Conservation (phyloP, 2,797 vertebrate genomes). For the Leptodactylus fallax region DNA sequence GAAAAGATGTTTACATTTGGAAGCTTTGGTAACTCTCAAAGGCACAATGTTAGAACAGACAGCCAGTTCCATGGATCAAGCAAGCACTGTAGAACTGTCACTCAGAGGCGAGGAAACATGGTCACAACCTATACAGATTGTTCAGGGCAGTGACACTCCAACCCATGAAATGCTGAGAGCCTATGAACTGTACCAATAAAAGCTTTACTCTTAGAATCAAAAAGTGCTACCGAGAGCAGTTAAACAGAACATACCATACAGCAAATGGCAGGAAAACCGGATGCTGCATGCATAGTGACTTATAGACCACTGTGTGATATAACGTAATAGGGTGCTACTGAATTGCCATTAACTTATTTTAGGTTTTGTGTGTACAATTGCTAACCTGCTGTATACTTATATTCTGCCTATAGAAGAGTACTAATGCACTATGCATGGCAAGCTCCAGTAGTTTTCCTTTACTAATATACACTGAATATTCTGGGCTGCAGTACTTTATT, state of each 20-base stretch:
- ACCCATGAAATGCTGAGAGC: conserved; percentile 11
- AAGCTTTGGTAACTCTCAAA: conserved; percentile 76
- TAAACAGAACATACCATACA: conserved; percentile 15
- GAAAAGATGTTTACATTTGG: conserved; percentile 95
- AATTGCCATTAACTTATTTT: conserved; percentile 23
- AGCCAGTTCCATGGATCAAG: conserved; percentile 84
- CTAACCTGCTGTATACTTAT: background rate
- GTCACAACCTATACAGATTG: conserved; percentile 97
- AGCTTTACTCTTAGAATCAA: conserved; percentile 27
- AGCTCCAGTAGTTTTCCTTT: background rate
- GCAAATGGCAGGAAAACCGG: background rate
- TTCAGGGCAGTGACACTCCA: conserved; percentile 78
- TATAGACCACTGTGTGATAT: background rate
- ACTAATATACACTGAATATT: background rate
- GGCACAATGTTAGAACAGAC: conserved; percentile 81
- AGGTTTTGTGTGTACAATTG: background rate
- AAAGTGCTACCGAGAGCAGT: conserved; percentile 1
- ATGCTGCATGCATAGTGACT: conserved; percentile 14
- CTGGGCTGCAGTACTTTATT: background rate
- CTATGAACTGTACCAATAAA: conserved; percentile 8
- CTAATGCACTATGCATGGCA: background rate
- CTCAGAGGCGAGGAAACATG: conserved; percentile 95
- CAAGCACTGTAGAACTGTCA: conserved; percentile 96
- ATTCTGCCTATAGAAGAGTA: background rate
- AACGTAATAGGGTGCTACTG: conserved; percentile 34